Conservation (phyloP, 2,113 vertebrate genomes). For the Peromyscus leucopus region DNA sequence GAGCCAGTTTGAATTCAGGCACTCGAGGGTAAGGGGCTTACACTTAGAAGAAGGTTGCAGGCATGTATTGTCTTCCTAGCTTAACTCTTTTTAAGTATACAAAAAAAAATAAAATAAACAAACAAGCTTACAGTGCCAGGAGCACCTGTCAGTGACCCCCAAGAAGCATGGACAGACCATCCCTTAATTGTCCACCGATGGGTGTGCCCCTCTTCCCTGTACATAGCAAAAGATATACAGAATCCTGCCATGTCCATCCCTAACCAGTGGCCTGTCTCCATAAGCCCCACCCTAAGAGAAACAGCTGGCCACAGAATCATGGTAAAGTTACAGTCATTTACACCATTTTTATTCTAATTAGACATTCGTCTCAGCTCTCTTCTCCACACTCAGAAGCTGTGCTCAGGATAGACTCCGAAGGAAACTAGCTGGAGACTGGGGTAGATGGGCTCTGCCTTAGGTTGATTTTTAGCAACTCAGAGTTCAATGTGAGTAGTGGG, state of each 20-base stretch:
- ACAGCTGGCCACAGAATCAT: slow-evolving; percentile 74
- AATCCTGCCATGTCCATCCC: too few relatives aligned
- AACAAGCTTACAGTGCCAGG: slow-evolving; percentile 80
- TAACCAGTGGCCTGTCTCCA: neutral
- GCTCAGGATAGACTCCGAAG: slow-evolving; percentile 63
- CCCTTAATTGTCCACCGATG: slow-evolving; percentile 83
- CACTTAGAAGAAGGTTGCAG: slow-evolving; percentile 76
- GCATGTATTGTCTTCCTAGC: slow-evolving; percentile 80
- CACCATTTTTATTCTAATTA: slow-evolving; percentile 62
- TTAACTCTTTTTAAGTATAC: slow-evolving; percentile 80
- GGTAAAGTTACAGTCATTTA: slow-evolving; percentile 81
- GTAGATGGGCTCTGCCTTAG: neutral
- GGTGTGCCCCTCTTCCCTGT: slow-evolving; percentile 64
- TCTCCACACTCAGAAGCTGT: slow-evolving; percentile 57
- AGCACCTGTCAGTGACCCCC: slow-evolving; percentile 83
- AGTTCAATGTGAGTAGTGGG: neutral
- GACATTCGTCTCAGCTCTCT: slow-evolving; percentile 80
- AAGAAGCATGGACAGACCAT: slow-evolving; percentile 89
- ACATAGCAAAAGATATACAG: neutral
- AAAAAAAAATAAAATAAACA: slow-evolving; percentile 67
- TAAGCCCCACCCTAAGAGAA: neutral
- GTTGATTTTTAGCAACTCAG: neutral
- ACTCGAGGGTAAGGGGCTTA: slow-evolving; percentile 66
- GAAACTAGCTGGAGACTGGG: neutral
- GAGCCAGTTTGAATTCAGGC: slow-evolving; percentile 83